Conservation (phyloP, 92 coral and sea anemone genomes). For the Pocillopora meandrina region DNA sequence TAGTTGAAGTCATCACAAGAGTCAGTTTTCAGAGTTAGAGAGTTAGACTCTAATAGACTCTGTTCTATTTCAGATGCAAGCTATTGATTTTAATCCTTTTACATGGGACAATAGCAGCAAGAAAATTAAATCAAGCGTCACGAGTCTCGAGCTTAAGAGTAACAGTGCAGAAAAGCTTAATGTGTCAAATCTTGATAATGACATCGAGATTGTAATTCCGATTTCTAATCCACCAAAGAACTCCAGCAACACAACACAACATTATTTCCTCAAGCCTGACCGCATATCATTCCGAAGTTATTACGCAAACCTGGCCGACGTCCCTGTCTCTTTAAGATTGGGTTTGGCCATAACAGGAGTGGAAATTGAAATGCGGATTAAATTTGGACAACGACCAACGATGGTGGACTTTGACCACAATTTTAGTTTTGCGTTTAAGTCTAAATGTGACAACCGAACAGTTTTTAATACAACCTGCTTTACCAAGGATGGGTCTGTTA, state of each 20-base stretch:
- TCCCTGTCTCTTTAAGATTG: constrained; percentile 16
- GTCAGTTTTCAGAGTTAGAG: not conserved
- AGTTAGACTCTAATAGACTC: not conserved
- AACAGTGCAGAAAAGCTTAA: constrained; percentile 5
- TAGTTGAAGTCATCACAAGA: too few species aligned
- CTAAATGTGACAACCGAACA: not conserved
- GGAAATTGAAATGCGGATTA: not conserved
- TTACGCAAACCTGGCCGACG: constrained; percentile 25
- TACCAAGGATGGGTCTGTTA: not conserved
- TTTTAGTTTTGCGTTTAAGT: constrained; percentile 12
- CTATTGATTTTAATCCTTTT: constrained; percentile 33
- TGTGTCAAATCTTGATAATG: constrained; percentile 29
- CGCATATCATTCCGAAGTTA: constrained; percentile 13
- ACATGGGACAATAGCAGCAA: constrained; percentile 40
- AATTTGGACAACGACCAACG: constrained; percentile 35
- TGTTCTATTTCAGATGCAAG: constrained; percentile 28
- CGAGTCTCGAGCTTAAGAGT: constrained; percentile 21
- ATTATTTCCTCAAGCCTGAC: constrained; percentile 25
- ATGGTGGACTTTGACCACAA: constrained; percentile 26
- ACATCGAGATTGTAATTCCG: constrained; percentile 40
- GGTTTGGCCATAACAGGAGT: not conserved
- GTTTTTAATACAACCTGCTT: constrained; percentile 10
- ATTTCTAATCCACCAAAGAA: constrained; percentile 6
- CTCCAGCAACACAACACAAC: not conserved
- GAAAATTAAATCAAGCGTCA: constrained; percentile 35